Evolutionary conservation across 2,113 vertebrate genomes (phyloP), one percentile per base, ranked within the genome.

Genomic region (western clawed frog (Xenopus tropicalis)): DNA sequence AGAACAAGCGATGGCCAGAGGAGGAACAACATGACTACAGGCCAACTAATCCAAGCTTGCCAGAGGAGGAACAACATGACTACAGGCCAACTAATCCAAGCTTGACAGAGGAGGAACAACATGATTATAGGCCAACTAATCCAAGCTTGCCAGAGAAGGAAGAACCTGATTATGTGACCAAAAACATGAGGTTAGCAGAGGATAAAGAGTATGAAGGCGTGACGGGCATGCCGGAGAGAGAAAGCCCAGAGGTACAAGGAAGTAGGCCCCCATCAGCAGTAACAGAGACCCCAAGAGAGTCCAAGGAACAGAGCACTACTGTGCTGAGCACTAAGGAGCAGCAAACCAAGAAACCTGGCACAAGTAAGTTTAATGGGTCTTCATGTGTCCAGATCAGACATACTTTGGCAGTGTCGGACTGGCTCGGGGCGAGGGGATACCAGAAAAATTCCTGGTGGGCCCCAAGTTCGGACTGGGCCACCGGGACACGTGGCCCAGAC

Each of bases 361-460:
- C 82, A 66, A 82, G 88, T 88, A 83, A 70, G 87, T 87, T n/a
- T 23, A 5, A 46, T 29, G 25, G 25, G 25, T 29, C 25, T 10
- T 52, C 11, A 13, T 46, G 14, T 11, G 11, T 13, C 44, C 44
- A 46, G 11, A 11, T 2, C 44, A 46, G 44, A 3, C 11, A 46
- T 11, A 46, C 44, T 3, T 6, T 29, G 25, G 25, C n/a, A n/a
- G n/a, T n/a, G n/a, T n/a, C n/a, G n/a, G n/a, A n/a, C n/a, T n/a
- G n/a, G n/a, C n/a, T n/a, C n/a, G n/a, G n/a, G n/a, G n/a, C n/a
- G n/a, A n/a, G n/a, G n/a, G n/a, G n/a, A n/a, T n/a, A n/a, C n/a
- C n/a, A n/a, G n/a, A n/a, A n/a, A n/a, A n/a, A n/a, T n/a, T n/a
- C n/a, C n/a, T n/a, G n/a, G n/a, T n/a, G n/a, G n/a, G n/a, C n/a